phyloP scores from a whole-genome alignment of 1,140 invertebrate species.

The Hyles vespertilio region DNA sequence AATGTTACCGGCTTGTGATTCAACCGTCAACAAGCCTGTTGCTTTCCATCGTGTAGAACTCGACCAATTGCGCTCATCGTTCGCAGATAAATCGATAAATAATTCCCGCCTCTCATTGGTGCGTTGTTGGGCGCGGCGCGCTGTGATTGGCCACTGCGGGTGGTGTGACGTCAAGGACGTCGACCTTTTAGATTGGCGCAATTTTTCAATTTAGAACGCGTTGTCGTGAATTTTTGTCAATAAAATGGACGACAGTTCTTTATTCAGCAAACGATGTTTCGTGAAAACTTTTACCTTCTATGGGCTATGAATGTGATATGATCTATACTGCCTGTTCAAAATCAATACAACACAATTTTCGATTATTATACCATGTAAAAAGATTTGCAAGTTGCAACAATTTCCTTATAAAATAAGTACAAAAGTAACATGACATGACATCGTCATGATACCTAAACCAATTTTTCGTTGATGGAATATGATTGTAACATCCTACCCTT shows the following conservation, averaged over 20 bases:
- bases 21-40: neutral
- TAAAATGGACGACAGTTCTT: constrained; percentile 17
- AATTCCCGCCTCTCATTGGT: constrained; percentile 31
- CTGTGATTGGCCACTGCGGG: constrained; percentile 33
- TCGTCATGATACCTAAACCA: too few species aligned
- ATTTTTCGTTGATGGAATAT: too few species aligned
- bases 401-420: too few species aligned
- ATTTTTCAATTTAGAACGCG: constrained; percentile 61
- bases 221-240: constrained; percentile 34
- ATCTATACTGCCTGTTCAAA: too few species aligned
- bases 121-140: constrained; percentile 30
- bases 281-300: too few species aligned
- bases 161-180: constrained; percentile 49
- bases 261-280: neutral
- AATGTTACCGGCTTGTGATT: too few species aligned
- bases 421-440: too few species aligned
- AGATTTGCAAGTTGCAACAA: too few species aligned
- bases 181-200: constrained; percentile 54
- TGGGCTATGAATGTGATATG: too few species aligned
- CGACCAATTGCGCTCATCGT: constrained; percentile 19
- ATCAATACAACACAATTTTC: too few species aligned
- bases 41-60: constrained; percentile 1
- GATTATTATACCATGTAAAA: too few species aligned
- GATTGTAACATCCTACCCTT: too few species aligned
- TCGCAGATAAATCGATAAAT: constrained; percentile 47